Percentiles rank a stretch among this genome's conserved stretches.
Evolutionary conservation across 35 echinoderm and acorn worm genomes (phyloP).

Genomic region (Anneissia japonica): DNA sequence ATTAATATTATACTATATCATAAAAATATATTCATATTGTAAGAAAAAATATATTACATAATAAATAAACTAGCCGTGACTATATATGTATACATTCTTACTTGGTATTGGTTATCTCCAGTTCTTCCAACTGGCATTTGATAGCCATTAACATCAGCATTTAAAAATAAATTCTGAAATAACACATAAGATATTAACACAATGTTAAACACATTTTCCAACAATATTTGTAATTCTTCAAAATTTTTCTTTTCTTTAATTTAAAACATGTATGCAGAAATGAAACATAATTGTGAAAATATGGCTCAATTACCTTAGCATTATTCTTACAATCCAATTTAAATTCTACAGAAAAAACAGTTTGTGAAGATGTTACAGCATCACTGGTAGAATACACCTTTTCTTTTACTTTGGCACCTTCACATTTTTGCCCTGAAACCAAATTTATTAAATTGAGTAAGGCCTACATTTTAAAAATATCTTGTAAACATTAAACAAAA

Average conservation of each 20-base stretch:
- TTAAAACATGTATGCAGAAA: not conserved
- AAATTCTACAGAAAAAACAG: slow-evolving; percentile 74
- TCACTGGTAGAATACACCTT: slow-evolving; percentile 66
- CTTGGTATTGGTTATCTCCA: slow-evolving; percentile 81
- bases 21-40: too few species aligned
- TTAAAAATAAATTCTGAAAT: slow-evolving; percentile 71
- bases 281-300: not conserved
- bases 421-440: slow-evolving; percentile 53
- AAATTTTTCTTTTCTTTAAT: not conserved
- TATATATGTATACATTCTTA: too few species aligned
- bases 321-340: slow-evolving; percentile 63
- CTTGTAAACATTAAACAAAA: too few species aligned
- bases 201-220: not conserved
- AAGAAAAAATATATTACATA: too few species aligned
- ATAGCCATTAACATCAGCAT: slow-evolving; percentile 68
- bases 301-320: slow-evolving; percentile 28
- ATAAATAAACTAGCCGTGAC: too few species aligned
- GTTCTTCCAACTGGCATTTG: slow-evolving; percentile 75
- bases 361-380: slow-evolving; percentile 43
- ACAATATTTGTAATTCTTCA: not conserved
- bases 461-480: too few species aligned
- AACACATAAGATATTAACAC: not conserved
- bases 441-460: too few species aligned
- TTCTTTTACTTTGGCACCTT: slow-evolving; percentile 42
- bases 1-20: too few species aligned